Conservation (phyloP, 2,797 vertebrate genomes). For the Amniataba percoides region DNA sequence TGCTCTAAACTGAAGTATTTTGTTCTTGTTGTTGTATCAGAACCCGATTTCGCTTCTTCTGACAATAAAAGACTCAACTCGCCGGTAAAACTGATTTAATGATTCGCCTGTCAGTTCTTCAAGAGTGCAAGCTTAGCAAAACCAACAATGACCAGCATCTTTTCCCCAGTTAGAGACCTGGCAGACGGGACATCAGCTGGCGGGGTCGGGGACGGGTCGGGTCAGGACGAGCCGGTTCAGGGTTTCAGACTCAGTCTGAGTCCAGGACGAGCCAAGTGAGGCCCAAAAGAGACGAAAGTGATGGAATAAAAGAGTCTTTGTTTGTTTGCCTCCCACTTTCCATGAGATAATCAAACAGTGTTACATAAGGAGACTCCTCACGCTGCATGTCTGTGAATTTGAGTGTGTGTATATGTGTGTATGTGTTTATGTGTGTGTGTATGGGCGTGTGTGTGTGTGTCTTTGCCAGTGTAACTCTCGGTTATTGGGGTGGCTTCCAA, state of each 20-base stretch:
- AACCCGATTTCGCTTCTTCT: background rate
- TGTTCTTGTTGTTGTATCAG: background rate
- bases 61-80: background rate
- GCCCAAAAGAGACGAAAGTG: slow-evolving; percentile 24
- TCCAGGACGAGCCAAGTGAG: slow-evolving; percentile 1
- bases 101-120: background rate
- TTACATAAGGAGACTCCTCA: slow-evolving; percentile 58
- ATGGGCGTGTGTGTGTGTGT: slow-evolving; percentile 31
- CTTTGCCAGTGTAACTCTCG: slow-evolving; percentile 54
- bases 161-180: slow-evolving; percentile 20
- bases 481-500: slow-evolving; percentile 66
- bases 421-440: slow-evolving; percentile 6
- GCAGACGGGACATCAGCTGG: slow-evolving; percentile 6
- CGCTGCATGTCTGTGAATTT: slow-evolving; percentile 7
- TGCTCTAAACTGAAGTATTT: too few relatives aligned
- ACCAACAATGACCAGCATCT: slow-evolving; percentile 1
- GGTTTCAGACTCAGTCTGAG: slow-evolving; percentile 23
- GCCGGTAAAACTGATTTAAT: background rate
- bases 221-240: background rate
- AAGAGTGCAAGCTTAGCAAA: background rate
- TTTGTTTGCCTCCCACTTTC: slow-evolving; percentile 37
- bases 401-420: slow-evolving; percentile 18
- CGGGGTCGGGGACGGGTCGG: slow-evolving; percentile 6
- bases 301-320: slow-evolving; percentile 49
- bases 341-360: slow-evolving; percentile 40